Conservation (phyloP, 2,113 vertebrate species). For the Peucedramus taeniatus region DNA sequence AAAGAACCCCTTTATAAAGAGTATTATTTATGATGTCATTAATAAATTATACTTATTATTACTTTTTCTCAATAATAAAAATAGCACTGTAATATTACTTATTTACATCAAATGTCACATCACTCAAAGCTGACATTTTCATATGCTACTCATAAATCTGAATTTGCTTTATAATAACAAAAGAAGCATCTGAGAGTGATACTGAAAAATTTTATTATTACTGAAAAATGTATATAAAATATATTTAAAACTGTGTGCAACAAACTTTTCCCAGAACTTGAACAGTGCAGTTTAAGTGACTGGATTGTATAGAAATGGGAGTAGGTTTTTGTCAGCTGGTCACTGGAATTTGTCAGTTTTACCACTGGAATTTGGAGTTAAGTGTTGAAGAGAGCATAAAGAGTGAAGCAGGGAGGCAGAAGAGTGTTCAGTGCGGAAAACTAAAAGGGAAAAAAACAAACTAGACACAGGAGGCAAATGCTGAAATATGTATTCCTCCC, state of each 20-base stretch:
- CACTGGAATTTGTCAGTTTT: not conserved
- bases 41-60: not conserved
- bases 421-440: not conserved
- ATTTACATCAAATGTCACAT: not conserved
- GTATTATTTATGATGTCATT: not conserved
- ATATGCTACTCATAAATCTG: not conserved
- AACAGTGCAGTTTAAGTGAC: not conserved
- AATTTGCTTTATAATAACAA: not conserved
- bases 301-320: not conserved
- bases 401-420: not conserved
- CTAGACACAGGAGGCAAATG: not conserved
- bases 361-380: not conserved
- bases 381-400: not conserved
- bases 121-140: not conserved
- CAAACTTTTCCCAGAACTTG: not conserved
- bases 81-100: not conserved
- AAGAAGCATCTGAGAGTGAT: not conserved
- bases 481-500: not conserved
- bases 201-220: not conserved
- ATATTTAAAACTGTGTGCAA: not conserved
- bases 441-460: not conserved
- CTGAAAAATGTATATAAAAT: not conserved
- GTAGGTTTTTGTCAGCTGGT: not conserved
- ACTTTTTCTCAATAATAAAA: not conserved
- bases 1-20: not conserved